phyloP scores from a whole-genome alignment of 2,797 vertebrate species.

The Emys orbicularis region DNA sequence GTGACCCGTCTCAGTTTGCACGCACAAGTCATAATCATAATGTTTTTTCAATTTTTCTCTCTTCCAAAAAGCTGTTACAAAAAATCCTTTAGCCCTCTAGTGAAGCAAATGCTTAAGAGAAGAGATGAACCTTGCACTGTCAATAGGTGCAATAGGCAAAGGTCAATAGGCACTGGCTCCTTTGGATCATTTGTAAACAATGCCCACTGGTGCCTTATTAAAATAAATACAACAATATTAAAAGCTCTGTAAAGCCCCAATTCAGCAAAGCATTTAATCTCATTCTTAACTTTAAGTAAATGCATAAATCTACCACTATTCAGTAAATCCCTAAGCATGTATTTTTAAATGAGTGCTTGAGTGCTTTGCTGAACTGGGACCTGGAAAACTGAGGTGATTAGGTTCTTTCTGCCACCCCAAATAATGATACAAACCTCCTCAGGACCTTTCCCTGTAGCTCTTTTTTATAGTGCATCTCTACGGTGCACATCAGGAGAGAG shows the following conservation, averaged over 20 bases:
- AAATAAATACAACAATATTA: neutral
- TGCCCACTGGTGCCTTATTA: neutral
- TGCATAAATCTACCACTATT: neutral
- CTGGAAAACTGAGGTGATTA: neutral
- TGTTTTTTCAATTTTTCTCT: constrained; percentile 6
- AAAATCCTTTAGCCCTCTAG: neutral
- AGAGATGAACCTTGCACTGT: accelerated
- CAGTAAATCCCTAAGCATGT: neutral
- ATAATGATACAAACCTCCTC: neutral
- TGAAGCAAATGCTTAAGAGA: neutral
- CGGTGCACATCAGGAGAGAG: neutral
- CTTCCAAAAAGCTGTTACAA: neutral
- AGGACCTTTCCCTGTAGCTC: neutral
- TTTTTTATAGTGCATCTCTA: neutral
- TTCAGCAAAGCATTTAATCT: neutral
- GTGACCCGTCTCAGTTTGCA: neutral
- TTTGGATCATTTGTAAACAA: accelerated
- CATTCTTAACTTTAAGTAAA: neutral
- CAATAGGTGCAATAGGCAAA: neutral
- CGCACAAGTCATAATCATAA: neutral
- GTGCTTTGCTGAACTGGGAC: neutral
- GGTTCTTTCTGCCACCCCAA: neutral
- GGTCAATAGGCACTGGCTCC: neutral
- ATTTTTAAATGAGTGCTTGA: neutral
- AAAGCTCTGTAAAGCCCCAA: neutral